phyloP scores from a whole-genome alignment of 2,797 vertebrate species.

The Melanotaenia trifasciata region DNA sequence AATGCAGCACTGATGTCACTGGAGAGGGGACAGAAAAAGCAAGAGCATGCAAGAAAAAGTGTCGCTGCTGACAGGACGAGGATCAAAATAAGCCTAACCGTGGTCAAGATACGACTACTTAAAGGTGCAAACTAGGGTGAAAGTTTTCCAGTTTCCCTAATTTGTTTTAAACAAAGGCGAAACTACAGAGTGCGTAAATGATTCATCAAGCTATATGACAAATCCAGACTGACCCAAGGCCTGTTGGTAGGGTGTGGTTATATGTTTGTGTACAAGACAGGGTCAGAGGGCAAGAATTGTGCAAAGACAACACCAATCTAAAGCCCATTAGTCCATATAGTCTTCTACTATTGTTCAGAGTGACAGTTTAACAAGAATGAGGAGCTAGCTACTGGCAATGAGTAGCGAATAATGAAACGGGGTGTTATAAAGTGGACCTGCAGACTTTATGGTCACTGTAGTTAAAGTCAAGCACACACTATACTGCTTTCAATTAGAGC shows the following conservation, averaged over 20 bases:
- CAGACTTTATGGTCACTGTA: conserved; percentile 36
- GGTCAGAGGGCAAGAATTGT: conserved; percentile 59
- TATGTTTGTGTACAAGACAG: conserved; percentile 18
- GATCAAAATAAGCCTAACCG: conserved; percentile 22
- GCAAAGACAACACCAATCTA: conserved; percentile 45
- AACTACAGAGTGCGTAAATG: conserved; percentile 20
- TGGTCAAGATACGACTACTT: conserved; percentile 18
- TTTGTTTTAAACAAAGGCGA: background rate
- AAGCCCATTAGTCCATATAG: conserved; percentile 50
- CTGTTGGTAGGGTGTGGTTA: conserved; percentile 51
- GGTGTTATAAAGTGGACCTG: conserved; percentile 30
- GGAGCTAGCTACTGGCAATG: conserved; percentile 5
- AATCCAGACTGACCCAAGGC: conserved; percentile 21
- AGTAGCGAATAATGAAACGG: conserved; percentile 38
- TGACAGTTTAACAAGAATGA: conserved; percentile 33
- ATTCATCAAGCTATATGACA: conserved; percentile 48
- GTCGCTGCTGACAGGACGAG: background rate
- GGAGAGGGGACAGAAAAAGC: conserved; percentile 5
- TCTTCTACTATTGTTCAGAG: conserved; percentile 27
- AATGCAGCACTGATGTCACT: conserved; percentile 17
- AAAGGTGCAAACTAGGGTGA: background rate
- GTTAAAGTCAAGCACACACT: conserved; percentile 50
- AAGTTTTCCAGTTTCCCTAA: background rate
- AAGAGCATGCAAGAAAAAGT: conserved; percentile 7
- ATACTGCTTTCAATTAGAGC: conserved; percentile 33